Evolutionary conservation across 2,797 vertebrate genomes (phyloP).

Genomic region (Clamator glandarius): DNA sequence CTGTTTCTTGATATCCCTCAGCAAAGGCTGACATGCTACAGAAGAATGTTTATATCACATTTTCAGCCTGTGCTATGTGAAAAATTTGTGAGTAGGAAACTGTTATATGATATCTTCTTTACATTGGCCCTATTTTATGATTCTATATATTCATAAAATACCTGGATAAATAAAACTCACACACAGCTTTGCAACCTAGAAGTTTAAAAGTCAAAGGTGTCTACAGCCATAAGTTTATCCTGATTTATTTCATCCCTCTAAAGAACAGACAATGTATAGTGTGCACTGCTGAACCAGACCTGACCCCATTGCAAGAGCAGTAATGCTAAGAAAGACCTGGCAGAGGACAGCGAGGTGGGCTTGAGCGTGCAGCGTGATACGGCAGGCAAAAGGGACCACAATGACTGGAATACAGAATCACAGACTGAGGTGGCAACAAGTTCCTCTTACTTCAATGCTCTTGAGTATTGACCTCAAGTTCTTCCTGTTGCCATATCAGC

Average conservation of each 20-base stretch:
- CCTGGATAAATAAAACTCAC: background rate
- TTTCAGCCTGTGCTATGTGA: conserved; percentile 24
- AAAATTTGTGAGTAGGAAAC: background rate
- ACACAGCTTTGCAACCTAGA: background rate
- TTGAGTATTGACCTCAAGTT: background rate
- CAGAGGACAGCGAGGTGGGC: conserved; percentile 21
- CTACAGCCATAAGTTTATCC: background rate
- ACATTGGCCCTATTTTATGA: background rate
- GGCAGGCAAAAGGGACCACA: conserved; percentile 23
- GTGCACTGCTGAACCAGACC: conserved; percentile 31
- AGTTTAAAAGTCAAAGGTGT: background rate
- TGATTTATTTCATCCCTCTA: background rate
- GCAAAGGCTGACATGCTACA: conserved; percentile 31
- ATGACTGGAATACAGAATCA: background rate
- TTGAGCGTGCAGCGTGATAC: background rate
- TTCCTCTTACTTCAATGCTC: background rate
- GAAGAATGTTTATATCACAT: background rate
- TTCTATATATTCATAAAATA: background rate
- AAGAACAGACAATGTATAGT: background rate
- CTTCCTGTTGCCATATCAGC: background rate
- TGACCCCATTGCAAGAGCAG: background rate
- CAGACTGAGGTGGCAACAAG: background rate
- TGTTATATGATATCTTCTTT: conserved; percentile 1
- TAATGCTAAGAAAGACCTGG: conserved; percentile 8
- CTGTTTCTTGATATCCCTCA: background rate